phyloP scores from a whole-genome alignment of 2,888 invertebrate genomes.

The Leptopilina myrica region DNA sequence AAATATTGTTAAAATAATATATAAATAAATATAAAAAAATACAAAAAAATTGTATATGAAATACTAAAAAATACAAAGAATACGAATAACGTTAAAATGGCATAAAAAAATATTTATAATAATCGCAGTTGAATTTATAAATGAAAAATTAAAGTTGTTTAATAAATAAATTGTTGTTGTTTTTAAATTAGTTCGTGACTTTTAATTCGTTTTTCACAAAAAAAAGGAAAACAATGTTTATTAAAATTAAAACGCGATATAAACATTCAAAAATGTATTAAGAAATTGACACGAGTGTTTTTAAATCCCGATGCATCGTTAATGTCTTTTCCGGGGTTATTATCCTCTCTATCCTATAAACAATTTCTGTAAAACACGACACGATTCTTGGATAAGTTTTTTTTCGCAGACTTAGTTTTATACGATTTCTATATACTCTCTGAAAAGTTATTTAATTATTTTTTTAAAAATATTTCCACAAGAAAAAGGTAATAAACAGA shows the following conservation, averaged over 20 bases:
- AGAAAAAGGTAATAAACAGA: too few relatives aligned
- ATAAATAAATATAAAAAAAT: too few relatives aligned
- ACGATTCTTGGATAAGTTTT: slow-evolving; percentile 20
- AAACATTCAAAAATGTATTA: slow-evolving; percentile 12
- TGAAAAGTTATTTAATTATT: not conserved
- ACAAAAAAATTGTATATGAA: too few relatives aligned
- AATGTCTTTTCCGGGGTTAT: slow-evolving; percentile 28
- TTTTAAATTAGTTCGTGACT: slow-evolving; percentile 8
- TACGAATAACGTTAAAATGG: too few relatives aligned
- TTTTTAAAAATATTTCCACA: too few relatives aligned
- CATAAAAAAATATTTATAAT: too few relatives aligned
- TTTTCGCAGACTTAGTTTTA: not conserved
- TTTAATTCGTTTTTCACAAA: not conserved
- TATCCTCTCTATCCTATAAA: slow-evolving; percentile 32
- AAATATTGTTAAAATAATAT: too few relatives aligned
- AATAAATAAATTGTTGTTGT: not conserved
- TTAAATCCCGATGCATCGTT: slow-evolving; percentile 28
- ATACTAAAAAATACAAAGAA: too few relatives aligned
- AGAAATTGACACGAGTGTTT: slow-evolving; percentile 34
- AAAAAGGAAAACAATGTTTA: slow-evolving; percentile 9
- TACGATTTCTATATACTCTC: not conserved
- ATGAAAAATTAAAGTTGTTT: too few relatives aligned
- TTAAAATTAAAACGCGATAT: not conserved
- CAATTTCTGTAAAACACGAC: not conserved
- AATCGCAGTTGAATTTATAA: too few relatives aligned